phyloP scores from a whole-genome alignment of 2,797 vertebrate species.

The Poeciliopsis paucimaculata region DNA sequence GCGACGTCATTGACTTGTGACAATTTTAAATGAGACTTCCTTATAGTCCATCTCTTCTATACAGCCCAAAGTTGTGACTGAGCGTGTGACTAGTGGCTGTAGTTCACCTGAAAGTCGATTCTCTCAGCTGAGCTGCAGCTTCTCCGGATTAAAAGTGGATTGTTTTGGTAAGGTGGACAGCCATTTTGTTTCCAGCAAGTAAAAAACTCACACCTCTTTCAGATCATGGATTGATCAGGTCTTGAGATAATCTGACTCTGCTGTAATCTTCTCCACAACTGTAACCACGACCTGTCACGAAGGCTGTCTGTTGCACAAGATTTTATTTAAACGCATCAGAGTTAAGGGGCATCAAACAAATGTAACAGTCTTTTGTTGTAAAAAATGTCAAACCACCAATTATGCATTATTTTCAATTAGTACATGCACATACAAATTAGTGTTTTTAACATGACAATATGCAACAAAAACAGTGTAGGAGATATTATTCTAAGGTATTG shows the following conservation, averaged over 20 bases:
- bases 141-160: background rate
- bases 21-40: background rate
- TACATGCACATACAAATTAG: no score
- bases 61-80: background rate
- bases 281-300: background rate
- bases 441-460: background rate
- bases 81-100: background rate
- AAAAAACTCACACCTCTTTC: background rate
- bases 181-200: background rate
- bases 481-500: background rate
- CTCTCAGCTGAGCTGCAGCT: background rate
- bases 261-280: background rate
- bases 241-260: background rate
- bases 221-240: background rate
- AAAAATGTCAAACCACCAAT: background rate
- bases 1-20: background rate
- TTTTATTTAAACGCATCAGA: background rate
- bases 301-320: background rate
- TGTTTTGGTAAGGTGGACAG: background rate
- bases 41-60: background rate
- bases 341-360: background rate
- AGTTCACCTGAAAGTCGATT: background rate
- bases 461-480: background rate
- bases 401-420: background rate
- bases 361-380: background rate